These are phyloP conservation scores for Prolemur simus DNA, from an alignment of 2,113 vertebrate genomes.

Conservation along the genomic window DNA sequence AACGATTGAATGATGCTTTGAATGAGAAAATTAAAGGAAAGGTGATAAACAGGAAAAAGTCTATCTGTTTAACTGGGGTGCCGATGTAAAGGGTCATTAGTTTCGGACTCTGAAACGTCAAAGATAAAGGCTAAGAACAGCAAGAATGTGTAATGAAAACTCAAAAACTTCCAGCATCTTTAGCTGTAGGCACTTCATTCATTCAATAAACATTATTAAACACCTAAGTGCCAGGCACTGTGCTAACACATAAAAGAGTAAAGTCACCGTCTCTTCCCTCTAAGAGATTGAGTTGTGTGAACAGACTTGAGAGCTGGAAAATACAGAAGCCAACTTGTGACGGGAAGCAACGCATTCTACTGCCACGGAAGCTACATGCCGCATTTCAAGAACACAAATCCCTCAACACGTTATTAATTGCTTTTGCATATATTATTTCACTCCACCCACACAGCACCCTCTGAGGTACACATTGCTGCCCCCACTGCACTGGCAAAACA, in stretches of 20 bases:
- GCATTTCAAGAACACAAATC: neutral
- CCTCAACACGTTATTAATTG: neutral
- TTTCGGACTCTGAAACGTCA: conserved; percentile 25
- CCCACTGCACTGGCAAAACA: neutral
- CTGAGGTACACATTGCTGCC: neutral
- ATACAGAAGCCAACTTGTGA: neutral
- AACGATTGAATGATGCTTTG: fast-evolving
- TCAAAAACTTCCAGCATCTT: neutral
- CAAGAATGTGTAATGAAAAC: neutral
- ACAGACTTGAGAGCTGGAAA: neutral
- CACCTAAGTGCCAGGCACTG: neutral
- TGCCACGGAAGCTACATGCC: neutral
- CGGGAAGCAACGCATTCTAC: neutral
- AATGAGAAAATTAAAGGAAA: conserved; percentile 40
- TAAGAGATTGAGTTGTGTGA: neutral
- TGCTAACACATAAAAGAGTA: neutral
- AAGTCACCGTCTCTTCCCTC: neutral
- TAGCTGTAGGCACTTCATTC: neutral
- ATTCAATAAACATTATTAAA: neutral
- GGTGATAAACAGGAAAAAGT: neutral
- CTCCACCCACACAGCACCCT: neutral
- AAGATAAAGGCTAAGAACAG: neutral
- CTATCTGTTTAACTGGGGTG: neutral
- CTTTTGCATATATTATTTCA: neutral
- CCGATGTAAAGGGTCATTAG: neutral